A percentile compares a stretch with the other conserved stretches of the same genome.
Conservation (phyloP, 1,140 invertebrate genomes). For the Drosophila ohnishii region DNA sequence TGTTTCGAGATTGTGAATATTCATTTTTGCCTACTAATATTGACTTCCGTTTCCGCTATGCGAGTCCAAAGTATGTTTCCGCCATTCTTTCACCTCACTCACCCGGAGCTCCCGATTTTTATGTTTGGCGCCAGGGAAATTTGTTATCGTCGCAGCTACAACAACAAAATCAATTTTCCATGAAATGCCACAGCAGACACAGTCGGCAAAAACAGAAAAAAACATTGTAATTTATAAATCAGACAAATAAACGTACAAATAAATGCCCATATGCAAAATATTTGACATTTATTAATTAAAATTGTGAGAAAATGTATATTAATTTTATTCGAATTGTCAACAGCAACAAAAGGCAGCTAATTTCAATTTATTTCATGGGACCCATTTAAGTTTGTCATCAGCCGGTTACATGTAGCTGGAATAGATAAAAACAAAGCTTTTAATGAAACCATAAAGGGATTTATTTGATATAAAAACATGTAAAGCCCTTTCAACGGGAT, state of each 20-base stretch:
- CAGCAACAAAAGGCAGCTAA: conserved; percentile 78
- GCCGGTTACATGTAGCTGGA: conserved; percentile 20
- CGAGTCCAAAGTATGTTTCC: conserved; percentile 67
- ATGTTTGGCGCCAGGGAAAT: conserved; percentile 55
- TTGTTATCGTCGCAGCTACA: conserved; percentile 64
- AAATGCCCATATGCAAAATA: conserved; percentile 61
- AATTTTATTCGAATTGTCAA: conserved; percentile 81
- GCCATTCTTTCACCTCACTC: conserved; percentile 34
- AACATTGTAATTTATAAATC: conserved; percentile 61
- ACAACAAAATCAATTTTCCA: conserved; percentile 62
- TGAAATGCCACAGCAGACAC: conserved; percentile 46
- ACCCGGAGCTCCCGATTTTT: conserved; percentile 30
- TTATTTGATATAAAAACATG: not conserved
- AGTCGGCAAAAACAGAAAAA: conserved; percentile 18
- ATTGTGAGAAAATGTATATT: conserved; percentile 75
- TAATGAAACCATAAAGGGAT: not conserved
- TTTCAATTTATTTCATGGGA: conserved; percentile 77
- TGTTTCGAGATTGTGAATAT: conserved; percentile 62
- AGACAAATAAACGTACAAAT: conserved; percentile 78
- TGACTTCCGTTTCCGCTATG: conserved; percentile 74
- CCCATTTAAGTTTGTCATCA: conserved; percentile 53
- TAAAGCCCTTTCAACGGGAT: not conserved
- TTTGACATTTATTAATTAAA: conserved; percentile 82
- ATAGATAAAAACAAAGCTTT: conserved; percentile 54
- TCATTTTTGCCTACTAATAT: conserved; percentile 74